Percentiles rank a stretch among this genome's conserved stretches.
Evolutionary conservation across 2,797 vertebrate genomes (phyloP).

Genomic region (Danio albolineatus): DNA sequence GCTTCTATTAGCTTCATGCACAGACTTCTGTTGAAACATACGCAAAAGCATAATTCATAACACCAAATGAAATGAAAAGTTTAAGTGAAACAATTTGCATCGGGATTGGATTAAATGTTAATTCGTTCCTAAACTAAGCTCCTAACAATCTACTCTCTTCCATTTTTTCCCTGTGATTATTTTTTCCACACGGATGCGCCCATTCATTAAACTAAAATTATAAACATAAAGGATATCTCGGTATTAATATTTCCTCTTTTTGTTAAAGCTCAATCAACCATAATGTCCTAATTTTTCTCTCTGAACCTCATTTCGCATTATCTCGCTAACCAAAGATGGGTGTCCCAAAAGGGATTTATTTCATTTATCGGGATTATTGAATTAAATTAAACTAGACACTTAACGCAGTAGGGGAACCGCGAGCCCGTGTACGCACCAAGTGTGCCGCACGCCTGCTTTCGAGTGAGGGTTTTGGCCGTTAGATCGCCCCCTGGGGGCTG

Average conservation of each 20-base stretch:
- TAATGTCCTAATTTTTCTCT: constrained; percentile 89
- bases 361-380: constrained; percentile 90
- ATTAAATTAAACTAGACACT: constrained; percentile 90
- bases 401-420: constrained; percentile 77
- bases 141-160: constrained; percentile 77
- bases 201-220: constrained; percentile 89
- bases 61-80: constrained; percentile 84
- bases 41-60: constrained; percentile 73
- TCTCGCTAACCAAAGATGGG: constrained; percentile 83
- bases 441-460: too few relatives aligned
- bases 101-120: constrained; percentile 83
- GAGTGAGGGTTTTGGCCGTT: too few relatives aligned
- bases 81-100: constrained; percentile 86
- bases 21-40: constrained; percentile 73
- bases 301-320: constrained; percentile 89
- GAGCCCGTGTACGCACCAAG: constrained; percentile 82
- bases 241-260: constrained; percentile 88
- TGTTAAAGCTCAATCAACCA: constrained; percentile 88
- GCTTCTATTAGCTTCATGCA: constrained; percentile 71
- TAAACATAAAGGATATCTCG: constrained; percentile 89
- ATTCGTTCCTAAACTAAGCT: constrained; percentile 83
- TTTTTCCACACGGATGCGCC: constrained; percentile 85
- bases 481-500: too few relatives aligned
- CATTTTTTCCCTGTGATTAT: constrained; percentile 82
- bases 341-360: constrained; percentile 90